Evolutionary conservation across 2,888 invertebrate genomes (phyloP).

Genomic region (Tridacna crocea): DNA sequence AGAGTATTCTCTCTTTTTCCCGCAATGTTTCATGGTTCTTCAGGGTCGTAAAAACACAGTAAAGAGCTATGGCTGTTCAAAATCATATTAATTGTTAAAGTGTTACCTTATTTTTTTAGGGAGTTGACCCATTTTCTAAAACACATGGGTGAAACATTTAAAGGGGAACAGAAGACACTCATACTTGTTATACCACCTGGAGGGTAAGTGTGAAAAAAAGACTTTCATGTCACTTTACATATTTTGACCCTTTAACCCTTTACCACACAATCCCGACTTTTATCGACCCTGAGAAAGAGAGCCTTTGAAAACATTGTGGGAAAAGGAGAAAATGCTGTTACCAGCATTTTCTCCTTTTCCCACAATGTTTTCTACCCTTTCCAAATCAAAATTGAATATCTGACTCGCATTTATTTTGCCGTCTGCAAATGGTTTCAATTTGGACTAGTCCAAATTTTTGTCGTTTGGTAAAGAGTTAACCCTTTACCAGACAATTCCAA

Average conservation of each 20-base stretch:
- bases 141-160: constrained; percentile 80
- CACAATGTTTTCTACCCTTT: not conserved
- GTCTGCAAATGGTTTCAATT: no score
- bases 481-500: no score
- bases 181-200: constrained; percentile 82
- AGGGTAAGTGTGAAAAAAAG: constrained; percentile 47
- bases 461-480: no score
- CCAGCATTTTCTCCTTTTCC: not conserved
- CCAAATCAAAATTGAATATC: no score
- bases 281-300: not conserved
- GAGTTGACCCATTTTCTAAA: constrained; percentile 82
- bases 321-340: not conserved
- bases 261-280: not conserved
- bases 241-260: not conserved
- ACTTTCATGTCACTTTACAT: no score
- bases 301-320: not conserved
- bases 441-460: no score
- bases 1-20: not conserved
- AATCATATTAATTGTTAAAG: no score
- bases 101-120: constrained; percentile 28
- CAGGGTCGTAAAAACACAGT: not conserved
- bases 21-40: not conserved
- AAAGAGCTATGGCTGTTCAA: no score
- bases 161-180: constrained; percentile 73
- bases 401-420: no score